Percentiles rank a stretch among this genome's conserved stretches.
Evolutionary conservation across 2,797 vertebrate species (phyloP).

Genomic region (Sebastes taczanowskii): DNA sequence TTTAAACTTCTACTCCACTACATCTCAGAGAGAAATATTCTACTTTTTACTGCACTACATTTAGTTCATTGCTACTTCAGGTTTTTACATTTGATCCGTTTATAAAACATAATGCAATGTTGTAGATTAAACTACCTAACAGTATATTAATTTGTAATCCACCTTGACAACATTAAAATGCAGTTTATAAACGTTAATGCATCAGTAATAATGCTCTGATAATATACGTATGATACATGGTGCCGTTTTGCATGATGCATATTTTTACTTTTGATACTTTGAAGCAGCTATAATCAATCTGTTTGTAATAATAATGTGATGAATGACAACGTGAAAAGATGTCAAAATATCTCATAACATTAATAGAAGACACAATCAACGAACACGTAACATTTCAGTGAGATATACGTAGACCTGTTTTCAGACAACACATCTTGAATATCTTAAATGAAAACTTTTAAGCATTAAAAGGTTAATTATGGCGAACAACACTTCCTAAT

Average conservation of each 20-base stretch:
- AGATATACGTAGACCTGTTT: no score
- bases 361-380: no score
- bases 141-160: not conserved
- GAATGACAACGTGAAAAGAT: not conserved
- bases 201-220: not conserved
- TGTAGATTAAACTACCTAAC: not conserved
- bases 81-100: not conserved
- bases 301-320: not conserved
- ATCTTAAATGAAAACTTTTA: no score
- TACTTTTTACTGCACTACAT: not conserved
- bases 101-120: not conserved
- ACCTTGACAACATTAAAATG: not conserved
- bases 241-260: accelerated
- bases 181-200: not conserved
- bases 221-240: not conserved
- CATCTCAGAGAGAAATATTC: no score
- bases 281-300: not conserved
- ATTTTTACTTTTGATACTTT: not conserved
- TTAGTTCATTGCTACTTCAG: not conserved
- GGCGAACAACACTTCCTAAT: no score
- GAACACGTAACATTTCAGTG: no score
- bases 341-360: accelerated
- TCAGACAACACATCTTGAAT: no score
- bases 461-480: no score
- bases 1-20: not conserved